phyloP scores from a whole-genome alignment of 1,140 invertebrate genomes.

The Brachionus asplanchnoidis region DNA sequence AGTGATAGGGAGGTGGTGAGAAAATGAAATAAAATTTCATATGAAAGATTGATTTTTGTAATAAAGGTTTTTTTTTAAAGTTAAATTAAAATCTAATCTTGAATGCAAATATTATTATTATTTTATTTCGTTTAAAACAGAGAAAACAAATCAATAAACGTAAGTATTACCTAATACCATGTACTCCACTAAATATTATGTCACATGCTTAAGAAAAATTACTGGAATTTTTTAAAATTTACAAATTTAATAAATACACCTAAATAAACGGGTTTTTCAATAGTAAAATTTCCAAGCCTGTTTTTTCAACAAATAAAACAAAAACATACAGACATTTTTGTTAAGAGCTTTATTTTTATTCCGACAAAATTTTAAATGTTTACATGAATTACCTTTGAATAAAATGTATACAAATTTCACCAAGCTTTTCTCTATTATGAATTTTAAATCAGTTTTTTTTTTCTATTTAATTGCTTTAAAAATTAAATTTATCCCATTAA shows the following conservation, averaged over 20 bases:
- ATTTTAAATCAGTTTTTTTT: not conserved
- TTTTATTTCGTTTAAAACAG: not conserved
- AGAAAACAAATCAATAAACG: slow-evolving; percentile 6
- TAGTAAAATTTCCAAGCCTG: not conserved
- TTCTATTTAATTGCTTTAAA: not conserved
- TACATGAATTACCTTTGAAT: not conserved
- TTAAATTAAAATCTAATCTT: not conserved
- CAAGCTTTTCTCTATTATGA: not conserved
- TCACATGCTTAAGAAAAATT: not conserved
- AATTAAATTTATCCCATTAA: not conserved
- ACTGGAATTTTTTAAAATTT: not conserved
- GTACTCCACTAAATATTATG: not conserved
- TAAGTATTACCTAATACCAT: slow-evolving; percentile 22
- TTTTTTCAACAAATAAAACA: not conserved
- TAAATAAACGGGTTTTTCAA: not conserved
- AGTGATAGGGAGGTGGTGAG: not conserved
- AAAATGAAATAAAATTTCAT: not conserved
- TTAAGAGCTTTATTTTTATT: not conserved
- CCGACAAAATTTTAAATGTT: not conserved
- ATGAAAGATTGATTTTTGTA: not conserved
- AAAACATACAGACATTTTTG: not conserved
- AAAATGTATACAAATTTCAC: not conserved
- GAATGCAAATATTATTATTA: slow-evolving; percentile 5
- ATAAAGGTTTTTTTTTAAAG: not conserved
- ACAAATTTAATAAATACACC: not conserved